A percentile compares a stretch with the other conserved stretches of the same genome.
Conservation (phyloP, 2,797 vertebrate species). For the Sebastes matsubarae region DNA sequence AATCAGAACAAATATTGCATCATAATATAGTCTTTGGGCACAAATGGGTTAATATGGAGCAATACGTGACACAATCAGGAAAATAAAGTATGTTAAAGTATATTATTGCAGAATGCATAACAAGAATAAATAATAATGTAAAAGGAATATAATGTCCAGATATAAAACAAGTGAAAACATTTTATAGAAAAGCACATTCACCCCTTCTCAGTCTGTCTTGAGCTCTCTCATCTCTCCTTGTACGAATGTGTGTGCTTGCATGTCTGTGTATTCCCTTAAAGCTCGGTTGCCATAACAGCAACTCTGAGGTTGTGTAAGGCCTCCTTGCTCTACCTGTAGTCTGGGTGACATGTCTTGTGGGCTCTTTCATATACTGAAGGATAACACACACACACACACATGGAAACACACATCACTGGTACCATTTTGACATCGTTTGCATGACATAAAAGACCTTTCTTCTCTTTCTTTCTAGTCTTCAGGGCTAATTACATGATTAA, state of each 20-base stretch:
- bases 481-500: slow-evolving; percentile 87
- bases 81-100: background rate
- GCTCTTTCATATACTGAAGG: background rate
- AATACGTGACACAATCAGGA: background rate
- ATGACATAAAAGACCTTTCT: slow-evolving; percentile 53
- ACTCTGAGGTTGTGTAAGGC: slow-evolving; percentile 1
- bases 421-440: slow-evolving; percentile 18
- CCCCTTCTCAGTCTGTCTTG: background rate
- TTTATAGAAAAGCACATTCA: background rate
- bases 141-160: background rate
- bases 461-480: slow-evolving; percentile 49
- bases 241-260: background rate
- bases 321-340: slow-evolving; percentile 36
- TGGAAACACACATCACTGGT: slow-evolving; percentile 1
- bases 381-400: background rate
- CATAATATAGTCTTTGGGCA: fast-evolving
- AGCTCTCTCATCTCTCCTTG: background rate
- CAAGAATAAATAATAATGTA: background rate
- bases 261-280: slow-evolving; percentile 7
- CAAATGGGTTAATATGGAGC: no score
- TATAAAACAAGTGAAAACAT: background rate
- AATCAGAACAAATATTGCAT: no score
- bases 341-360: slow-evolving; percentile 7
- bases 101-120: background rate
- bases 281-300: slow-evolving; percentile 37